Evolutionary conservation across 2,888 invertebrate genomes (phyloP), one percentile per base, ranked within the genome.

Genomic region (Zaprionus bogoriensis): DNA sequence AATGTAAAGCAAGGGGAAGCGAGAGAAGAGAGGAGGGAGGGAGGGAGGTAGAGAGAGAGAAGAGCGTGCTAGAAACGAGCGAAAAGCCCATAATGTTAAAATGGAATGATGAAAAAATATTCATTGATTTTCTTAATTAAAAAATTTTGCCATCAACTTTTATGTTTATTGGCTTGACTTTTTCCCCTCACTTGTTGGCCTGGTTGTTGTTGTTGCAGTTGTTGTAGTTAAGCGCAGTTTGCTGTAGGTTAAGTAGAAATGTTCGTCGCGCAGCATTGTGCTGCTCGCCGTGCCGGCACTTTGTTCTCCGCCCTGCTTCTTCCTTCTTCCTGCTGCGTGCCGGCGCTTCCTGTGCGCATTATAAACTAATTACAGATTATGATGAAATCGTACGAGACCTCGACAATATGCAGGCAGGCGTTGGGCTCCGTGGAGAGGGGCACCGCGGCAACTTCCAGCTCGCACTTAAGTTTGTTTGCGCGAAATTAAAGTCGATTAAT

Each of bases 341-440:
- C 32, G 32, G 45, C 58, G 60, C 51, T 82, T 77, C 66, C 77
- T 74, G 71, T 60, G 85, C 79, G 67, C 74, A 74, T 74, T 77
- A 78, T 84, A 84, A 81, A 81, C 84, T 81, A 84, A 81, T 84
- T 84, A 78, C 78, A 72, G 84, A 81, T 81, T 84, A 81, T 84
- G 77, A 81, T 61, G 65, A 51, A 78, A 76, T 80, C 77, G 63
- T 60, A 65, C 51, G 62, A 57, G 59, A 68, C 50, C 55, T 60
- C 71, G 54, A 77, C 74, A 77, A 83, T 76, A 82, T 82, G 81
- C 63, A 28, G 14, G 23, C 28, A 12, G 39, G 23, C 36, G 25
- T 0, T 7, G 25, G 10, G 2, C n/a, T n/a, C n/a, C n/a, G 14
- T 4, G 12, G 14, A 12, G 6, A 6, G 3, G 6, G 32, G 25